Evolutionary conservation across 1,140 invertebrate species (phyloP), one percentile per base, ranked within the genome.

Genomic region (Dolichoris vasculosae): DNA sequence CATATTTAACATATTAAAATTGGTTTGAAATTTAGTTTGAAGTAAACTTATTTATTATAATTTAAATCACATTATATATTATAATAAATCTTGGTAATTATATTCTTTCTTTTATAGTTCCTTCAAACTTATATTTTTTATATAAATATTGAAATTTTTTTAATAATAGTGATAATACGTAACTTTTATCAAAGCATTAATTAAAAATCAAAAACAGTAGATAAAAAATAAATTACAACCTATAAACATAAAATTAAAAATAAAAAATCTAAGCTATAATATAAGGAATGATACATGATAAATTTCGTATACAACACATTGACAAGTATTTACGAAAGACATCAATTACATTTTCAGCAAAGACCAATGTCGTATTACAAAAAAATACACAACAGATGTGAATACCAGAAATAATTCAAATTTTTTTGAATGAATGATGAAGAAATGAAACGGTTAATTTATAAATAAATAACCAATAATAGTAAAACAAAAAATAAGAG

Each of bases 261-360:
- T 35, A 35, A 69, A 46, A 46, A 51, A 13, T 8, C 20, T 51
- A 51, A 51, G 20, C 15, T 11, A 17, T 32, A 23, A 26, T 67
- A 67, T 71, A 40, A 40, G 35, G 15, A 71, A 71, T 40, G 17
- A 71, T 40, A 23, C 4, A 71, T 71, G 35, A 71, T 71, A 20
- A 67, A 67, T 67, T 35, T 17, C 11, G 4, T 35, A 40, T 26
- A 23, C 4, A 71, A 38, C 48, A 40, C 35, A 46, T 75, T 89
- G 92, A 89, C 89, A 89, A 90, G 6, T 30, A 75, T 75, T 48
- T 75, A 38, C 73, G 46, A 75, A 92, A 92, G 35, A 63, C 9
- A 38, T 38, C 23, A 79, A 40, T 79, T 63, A 64, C 13, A 79
- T 63, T 59, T 79, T 63, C 26, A 79, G 26, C 51, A 43, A 15